Base-by-base conservation (phyloP, 1,140 invertebrate genomes). In the Calephelis nemesis region DNA sequence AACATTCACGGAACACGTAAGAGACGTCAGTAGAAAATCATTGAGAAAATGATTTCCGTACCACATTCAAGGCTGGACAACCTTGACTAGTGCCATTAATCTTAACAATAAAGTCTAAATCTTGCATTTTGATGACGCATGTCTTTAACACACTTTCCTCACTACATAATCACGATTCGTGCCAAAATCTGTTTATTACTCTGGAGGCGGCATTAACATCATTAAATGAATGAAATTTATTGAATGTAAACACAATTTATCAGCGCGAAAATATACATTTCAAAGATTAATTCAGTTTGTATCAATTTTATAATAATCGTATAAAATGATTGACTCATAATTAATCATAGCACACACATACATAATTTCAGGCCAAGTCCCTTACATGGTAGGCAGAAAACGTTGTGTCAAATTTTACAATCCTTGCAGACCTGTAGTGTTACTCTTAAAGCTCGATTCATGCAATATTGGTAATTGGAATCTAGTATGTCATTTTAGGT, bases 101-200 rank as follows among this genome's bases (percentile, higher is more conserved):
- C 52, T 58, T 58, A 58, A 58, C 52, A 58, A 58, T 58, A 58
- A 58, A 58, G 19, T 58, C 52, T 58, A 58, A 58, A 58, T 58
- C 50, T 54, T 54, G 10, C 52, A 11, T 10, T 58, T 58, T 58
- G 52, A 58, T 58, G 52, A 58, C 52, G 52, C 52, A 58, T 30
- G 52, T 39, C 52, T 58, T 39, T 13, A 58, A 58, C 52, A 58
- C 52, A 58, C 52, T 58, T 58, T 58, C 15, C 52, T 39, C 11
- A 15, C 15, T 54, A 54, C 52, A 58, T 58, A 30, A 11, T 39
- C 52, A 15, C 30, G 10, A 9, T 60, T 60, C 30, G 30, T 60
- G 54, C 54, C 54, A 60, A 60, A 60, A 11, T 60, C 54, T 60
- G 54, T 60, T 60, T 40, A 60, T 40, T 40, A 60, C 54, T 39